Conservation (phyloP, 2,797 vertebrate species). For the Ceryle rudis region DNA sequence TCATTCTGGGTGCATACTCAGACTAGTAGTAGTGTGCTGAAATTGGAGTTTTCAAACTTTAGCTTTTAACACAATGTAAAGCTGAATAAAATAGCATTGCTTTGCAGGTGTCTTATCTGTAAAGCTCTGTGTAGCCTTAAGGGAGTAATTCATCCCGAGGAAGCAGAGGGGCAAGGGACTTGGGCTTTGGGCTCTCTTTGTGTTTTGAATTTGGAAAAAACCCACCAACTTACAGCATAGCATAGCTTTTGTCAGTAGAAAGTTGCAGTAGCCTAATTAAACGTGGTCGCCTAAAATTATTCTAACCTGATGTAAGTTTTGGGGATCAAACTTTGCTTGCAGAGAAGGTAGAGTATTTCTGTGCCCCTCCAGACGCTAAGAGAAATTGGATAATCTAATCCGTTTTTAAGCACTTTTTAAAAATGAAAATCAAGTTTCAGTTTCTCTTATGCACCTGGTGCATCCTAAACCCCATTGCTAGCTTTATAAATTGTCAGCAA, state of each 20-base stretch:
- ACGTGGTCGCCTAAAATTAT: neutral
- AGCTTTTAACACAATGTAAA: neutral
- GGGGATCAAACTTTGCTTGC: neutral
- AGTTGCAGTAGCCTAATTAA: neutral
- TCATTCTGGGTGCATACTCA: neutral
- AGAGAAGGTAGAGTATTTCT: neutral
- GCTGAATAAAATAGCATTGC: neutral
- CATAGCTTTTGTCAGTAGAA: neutral
- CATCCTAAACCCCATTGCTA: neutral
- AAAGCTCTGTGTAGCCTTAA: neutral
- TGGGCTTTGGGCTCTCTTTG: neutral
- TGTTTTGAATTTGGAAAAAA: neutral
- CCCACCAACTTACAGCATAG: fast-evolving
- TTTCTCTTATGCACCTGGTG: neutral
- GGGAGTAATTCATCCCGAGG: neutral
- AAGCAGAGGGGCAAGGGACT: neutral
- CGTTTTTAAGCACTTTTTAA: neutral
- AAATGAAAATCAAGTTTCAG: neutral
- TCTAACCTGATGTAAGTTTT: neutral
- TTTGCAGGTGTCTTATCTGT: neutral
- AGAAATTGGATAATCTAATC: neutral
- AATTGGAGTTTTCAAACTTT: neutral
- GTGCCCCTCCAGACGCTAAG: neutral
- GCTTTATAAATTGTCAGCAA: neutral
- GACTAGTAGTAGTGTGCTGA: neutral